Evolutionary conservation across 2,888 invertebrate species (phyloP), one percentile per base, ranked within the genome.

Genomic region (Mythimna albipuncta): DNA sequence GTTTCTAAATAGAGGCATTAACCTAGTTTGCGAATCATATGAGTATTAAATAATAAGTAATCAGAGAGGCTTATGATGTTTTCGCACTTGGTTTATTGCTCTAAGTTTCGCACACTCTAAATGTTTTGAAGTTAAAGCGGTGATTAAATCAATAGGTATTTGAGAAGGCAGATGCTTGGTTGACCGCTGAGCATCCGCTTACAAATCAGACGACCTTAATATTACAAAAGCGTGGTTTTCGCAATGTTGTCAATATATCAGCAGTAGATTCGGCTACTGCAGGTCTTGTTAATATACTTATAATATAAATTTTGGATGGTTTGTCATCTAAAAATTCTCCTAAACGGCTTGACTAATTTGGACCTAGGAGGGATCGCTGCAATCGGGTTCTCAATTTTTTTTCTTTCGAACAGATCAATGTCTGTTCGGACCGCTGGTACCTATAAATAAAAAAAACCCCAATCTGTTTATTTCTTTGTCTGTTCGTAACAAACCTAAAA

Each of bases 1-100:
- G 58, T 59, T 76, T 54, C 35, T 69, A 47, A n/a, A 58, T 26
- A 76, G 13, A 59, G 6, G 10, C 58, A 58, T 52, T 75, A 66
- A 67, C 68, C 41, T 76, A 59, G 6, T 41, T 9, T 19, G 13
- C 21, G 13, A 38, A 76, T 44, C 68, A 16, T 21, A 35, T 4
- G 2, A 75, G 21, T 6, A 38, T 64, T 54, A 52, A 75, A 50
- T 66, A 50, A 50, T 58, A n/a, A 3, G 21, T 41, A 68, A 44
- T 10, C 16, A 52, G 13, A 32, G 35, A 21, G 13, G 19, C n/a
- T 44, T 35, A 44, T 47, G 5, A 58, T n/a, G 16, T 32, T 58
- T 52, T 26, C 26, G 26, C 26, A 26, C 26, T 26, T 26, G 26
- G 26, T 26, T 26, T 26, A 26, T 1, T 26, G 26, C 26, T 26